Conservation (phyloP, 2,888 invertebrate species). For the Tetanocera ferruginea region DNA sequence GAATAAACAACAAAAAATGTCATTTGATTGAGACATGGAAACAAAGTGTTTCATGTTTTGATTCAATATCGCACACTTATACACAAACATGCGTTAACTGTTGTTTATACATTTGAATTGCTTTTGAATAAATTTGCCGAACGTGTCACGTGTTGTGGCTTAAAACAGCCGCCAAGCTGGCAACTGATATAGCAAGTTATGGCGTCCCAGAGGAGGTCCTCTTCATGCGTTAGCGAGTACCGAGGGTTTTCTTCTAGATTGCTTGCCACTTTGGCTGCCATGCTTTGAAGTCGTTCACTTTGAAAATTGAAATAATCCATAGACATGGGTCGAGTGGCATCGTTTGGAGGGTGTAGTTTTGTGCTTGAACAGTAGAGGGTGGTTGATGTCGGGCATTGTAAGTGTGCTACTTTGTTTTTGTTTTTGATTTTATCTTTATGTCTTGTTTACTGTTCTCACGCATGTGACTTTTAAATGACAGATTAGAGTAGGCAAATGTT, state of each 20-base stretch:
- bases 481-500: constrained; percentile 69
- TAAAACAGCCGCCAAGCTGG: constrained; percentile 47
- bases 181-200: constrained; percentile 38
- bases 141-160: constrained; percentile 65
- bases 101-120: constrained; percentile 26
- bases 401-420: constrained; percentile 12
- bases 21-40: neutral
- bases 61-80: neutral
- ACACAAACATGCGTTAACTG: constrained; percentile 18
- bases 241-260: neutral
- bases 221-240: neutral
- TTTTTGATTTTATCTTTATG: constrained; percentile 24
- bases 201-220: neutral
- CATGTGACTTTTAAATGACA: constrained; percentile 70
- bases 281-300: neutral
- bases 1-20: no score
- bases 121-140: constrained; percentile 32
- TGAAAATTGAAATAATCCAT: constrained; percentile 47
- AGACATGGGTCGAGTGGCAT: constrained; percentile 26
- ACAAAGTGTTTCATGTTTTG: constrained; percentile 1
- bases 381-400: constrained; percentile 39
- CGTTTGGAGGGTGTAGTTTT: constrained; percentile 18
- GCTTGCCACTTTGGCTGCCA: neutral
- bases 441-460: constrained; percentile 69
- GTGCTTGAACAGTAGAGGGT: constrained; percentile 46